Evolutionary conservation across 2,113 vertebrate species (phyloP), one percentile per base, ranked within the genome.

Genomic region (Sakesphorus luctuosus): DNA sequence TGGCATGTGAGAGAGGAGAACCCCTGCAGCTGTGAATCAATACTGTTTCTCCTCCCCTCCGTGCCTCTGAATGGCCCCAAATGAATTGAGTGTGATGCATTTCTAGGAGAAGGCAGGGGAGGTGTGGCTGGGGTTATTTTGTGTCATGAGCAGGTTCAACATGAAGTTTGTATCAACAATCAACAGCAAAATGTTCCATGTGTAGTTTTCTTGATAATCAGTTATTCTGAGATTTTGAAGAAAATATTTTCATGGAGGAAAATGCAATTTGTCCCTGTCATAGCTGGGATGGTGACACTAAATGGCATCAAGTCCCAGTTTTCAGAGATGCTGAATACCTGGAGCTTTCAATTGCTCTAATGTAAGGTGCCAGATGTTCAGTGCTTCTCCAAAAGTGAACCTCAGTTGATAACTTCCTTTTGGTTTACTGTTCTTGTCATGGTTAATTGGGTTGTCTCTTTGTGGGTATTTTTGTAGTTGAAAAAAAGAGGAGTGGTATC

Each of bases 401-500:
- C 11, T 35, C 38, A 77, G 46, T n/a, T 50, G 36, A 14, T 83
- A 52, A 52, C 56, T 86, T 79, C 73, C 15, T 71, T 91, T 80
- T 31, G 13, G 18, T 44, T 89, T 91, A 33, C 18, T 67, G 13
- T 72, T 94, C 46, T 68, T 92, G n/a, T 62, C 8, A 18, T 9
- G 13, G 18, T 47, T 88, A 92, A 82, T 36, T 44, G 18, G 17
- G 6, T 86, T 61, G 18, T 71, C 33, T 59, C 33, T 84, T 3
- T 94, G 8, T 91, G 26, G 94, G 38, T 86, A 23, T 62, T 74
- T 92, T 92, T 97, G 28, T 97, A 98, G 98, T 3, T 95, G 58
- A 96, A 94, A 93, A 97, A 97, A 92, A 94, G 75, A 83, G 94
- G 96, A 78, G 73, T 98, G 74, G 11, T 97, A 84, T 95, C 87